Percentiles rank a stretch among this genome's conserved stretches.
Conservation (phyloP, 2,113 vertebrate species). For the Thalassoma bifasciatum region DNA sequence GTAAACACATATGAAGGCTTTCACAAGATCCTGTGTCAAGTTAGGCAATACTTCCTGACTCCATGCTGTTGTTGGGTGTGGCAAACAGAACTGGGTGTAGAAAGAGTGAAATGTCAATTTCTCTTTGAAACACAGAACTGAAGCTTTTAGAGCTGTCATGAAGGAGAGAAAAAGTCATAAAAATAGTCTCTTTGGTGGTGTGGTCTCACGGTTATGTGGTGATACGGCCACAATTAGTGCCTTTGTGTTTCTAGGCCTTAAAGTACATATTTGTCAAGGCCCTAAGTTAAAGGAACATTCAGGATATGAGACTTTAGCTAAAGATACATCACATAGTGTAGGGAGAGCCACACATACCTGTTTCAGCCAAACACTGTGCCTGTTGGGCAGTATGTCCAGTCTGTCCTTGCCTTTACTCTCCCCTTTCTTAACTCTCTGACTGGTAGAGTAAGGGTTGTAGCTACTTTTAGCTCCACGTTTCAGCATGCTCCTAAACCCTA, state of each 20-base stretch:
- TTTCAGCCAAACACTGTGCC: constrained; percentile 82
- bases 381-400: constrained; percentile 83
- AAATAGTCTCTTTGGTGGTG: too few relatives aligned
- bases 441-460: constrained; percentile 85
- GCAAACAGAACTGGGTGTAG: constrained; percentile 19
- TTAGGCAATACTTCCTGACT: constrained; percentile 78
- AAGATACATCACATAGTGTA: too few relatives aligned
- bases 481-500: constrained; percentile 71
- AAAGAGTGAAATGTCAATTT: constrained; percentile 18
- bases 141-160: not conserved
- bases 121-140: constrained; percentile 6
- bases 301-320: not conserved
- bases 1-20: constrained; percentile 71
- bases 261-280: not conserved
- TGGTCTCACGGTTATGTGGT: too few relatives aligned
- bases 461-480: constrained; percentile 79
- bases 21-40: constrained; percentile 74
- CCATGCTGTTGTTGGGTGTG: constrained; percentile 64
- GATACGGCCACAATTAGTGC: too few relatives aligned
- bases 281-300: not conserved
- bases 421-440: constrained; percentile 74
- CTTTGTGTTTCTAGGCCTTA: too few relatives aligned
- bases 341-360: constrained; percentile 69
- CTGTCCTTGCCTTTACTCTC: constrained; percentile 55
- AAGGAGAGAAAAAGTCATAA: not conserved